Conservation (phyloP, 2,888 invertebrate species). For the Theretra japonica region DNA sequence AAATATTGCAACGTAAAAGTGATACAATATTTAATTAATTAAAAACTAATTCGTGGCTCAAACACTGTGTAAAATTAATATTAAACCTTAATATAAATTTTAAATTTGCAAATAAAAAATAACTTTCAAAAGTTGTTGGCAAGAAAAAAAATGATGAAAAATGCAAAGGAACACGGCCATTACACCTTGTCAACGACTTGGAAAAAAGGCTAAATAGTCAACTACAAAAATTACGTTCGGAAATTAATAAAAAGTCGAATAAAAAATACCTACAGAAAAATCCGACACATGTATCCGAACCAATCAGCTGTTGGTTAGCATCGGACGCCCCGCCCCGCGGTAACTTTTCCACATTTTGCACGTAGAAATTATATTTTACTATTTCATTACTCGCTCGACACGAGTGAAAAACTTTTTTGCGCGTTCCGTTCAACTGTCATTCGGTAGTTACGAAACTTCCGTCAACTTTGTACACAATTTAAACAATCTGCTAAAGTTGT, state of each 20-base stretch:
- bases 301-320: conserved; percentile 79
- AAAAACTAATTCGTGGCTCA: not conserved
- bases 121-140: not conserved
- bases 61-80: not conserved
- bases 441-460: conserved; percentile 19
- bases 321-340: conserved; percentile 74
- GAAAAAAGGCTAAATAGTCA: conserved; percentile 14
- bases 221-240: conserved; percentile 15
- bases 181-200: conserved; percentile 23
- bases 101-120: not conserved
- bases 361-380: conserved; percentile 71
- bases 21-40: not conserved
- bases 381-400: conserved; percentile 51
- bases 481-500: not conserved
- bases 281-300: conserved; percentile 75
- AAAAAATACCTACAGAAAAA: conserved; percentile 80
- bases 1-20: not conserved
- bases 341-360: conserved; percentile 75
- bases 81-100: no score
- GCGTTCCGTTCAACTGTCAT: conserved; percentile 23
- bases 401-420: conserved; percentile 26
- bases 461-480: conserved; percentile 6
- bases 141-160: conserved; percentile 5
- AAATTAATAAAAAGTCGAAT: conserved; percentile 49
- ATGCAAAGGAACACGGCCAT: conserved; percentile 9